Evolutionary conservation across 1,140 invertebrate genomes (phyloP), one percentile per base, ranked within the genome.

Genomic region (Gonatopus flavifemur): DNA sequence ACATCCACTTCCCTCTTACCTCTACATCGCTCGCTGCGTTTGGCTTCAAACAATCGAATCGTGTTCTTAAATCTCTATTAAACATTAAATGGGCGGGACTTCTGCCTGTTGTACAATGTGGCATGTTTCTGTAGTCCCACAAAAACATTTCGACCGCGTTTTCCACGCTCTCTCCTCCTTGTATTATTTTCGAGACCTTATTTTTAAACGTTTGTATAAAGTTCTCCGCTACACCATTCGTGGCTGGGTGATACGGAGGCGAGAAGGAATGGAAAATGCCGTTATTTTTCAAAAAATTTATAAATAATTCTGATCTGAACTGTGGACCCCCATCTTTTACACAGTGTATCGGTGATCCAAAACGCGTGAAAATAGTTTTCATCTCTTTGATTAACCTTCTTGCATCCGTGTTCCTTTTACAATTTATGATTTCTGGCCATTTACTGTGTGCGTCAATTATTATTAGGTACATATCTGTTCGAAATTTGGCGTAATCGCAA

Each of bases 31-130:
- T 13, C 6, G 32, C 5, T 5, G 15, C 7, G 32, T 15, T 33
- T 13, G 32, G 32, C 15, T 15, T 9, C n/a, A 6, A 33, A 6
- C 31, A 31, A 6, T 45, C 7, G n/a, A 33, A 33, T 33, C 32
- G 6, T 4, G 32, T 33, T 33, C 32, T 47, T 40, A 44, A 30
- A 2, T 35, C 37, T 13, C 44, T 10, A 44, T 2, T 16, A 25
- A 39, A 43, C 41, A 43, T 43, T n/a, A 38, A 30, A 12, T 28
- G 39, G 15, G 46, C 46, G 2, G 46, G 46, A 16, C 46, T 49
- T 41, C 25, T 38, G 15, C 36, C 45, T 13, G 45, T 48, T 1
- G 45, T 39, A 31, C 28, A 13, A 9, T 48, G 33, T 39, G 45
- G 45, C 30, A 19, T 30, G 19, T 48, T 48, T 24, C 45, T 38